Base-by-base conservation (phyloP, 1,140 invertebrate species). In the Lordiphosa mommai region DNA sequence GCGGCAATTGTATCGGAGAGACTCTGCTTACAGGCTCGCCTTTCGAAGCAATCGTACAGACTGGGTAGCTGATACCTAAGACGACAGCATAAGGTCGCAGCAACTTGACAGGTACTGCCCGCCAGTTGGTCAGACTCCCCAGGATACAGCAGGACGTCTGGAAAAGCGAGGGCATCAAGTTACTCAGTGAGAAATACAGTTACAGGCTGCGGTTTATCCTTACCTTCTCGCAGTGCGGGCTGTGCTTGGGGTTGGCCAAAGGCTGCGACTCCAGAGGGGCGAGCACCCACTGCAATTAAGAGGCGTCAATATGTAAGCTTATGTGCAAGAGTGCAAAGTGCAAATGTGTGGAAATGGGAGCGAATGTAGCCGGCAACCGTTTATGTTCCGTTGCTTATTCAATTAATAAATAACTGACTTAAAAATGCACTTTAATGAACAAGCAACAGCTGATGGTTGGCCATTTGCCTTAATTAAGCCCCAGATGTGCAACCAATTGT, bases 241-340 rank as follows among this genome's bases (percentile, higher is more conserved):
- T 30, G 10, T 6, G 38, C 13, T 32, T 40, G 27, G 12, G 13
- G 17, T 5, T 44, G 61, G 23, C 23, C 0, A 27, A 27, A 27
- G 16, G 16, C 37, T 16, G 2, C 14, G 43, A 33, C 4, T 9
- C 29, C 44, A 33, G n/a, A 32, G 43, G 55, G 41, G 23, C 34
- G 23, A 30, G 33, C 30, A 16, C 27, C 46, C 13, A 40, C 76
- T 80, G 76, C 50, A 82, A 80, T 71, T 82, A 80, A 84, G 72
- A 76, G 55, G 53, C 51, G 57, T 51, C 56, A 44, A 59, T 56
- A 55, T 73, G 74, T 80, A 57, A 73, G 48, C 59, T 34, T 65
- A 59, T 37, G 63, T 60, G 53, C 51, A 29, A 41, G 38, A 47
- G 61, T 65, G 61, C 59, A 27, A 7, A 43, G 58, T 63, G 20